These are phyloP conservation scores for Festucalex cinctus DNA, from an alignment of 2,113 vertebrate genomes.

Conservation along the genomic window DNA sequence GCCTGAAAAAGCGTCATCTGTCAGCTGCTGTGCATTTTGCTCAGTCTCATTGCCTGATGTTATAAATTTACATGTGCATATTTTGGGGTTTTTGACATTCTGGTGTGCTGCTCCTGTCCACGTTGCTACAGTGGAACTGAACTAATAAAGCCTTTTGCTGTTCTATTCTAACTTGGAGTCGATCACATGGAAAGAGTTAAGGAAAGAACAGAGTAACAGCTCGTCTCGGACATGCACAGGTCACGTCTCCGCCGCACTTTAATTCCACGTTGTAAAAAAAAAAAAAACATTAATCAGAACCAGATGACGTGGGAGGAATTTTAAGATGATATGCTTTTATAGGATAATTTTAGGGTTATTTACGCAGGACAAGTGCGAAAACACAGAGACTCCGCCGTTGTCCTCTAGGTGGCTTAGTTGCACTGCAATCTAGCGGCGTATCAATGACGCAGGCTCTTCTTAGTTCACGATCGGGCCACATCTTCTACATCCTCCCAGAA, in stretches of 20 bases:
- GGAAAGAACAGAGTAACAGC: constrained; percentile 8
- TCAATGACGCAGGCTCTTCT: constrained; percentile 29
- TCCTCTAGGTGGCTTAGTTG: constrained; percentile 76
- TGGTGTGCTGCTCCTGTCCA: not conserved
- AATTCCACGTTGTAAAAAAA: constrained; percentile 69
- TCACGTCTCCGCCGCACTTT: constrained; percentile 66
- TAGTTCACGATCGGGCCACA: constrained; percentile 52
- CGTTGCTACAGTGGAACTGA: not conserved
- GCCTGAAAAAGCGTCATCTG: not conserved
- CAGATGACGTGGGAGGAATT: constrained; percentile 74
- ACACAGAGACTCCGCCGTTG: constrained; percentile 47
- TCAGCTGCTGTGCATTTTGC: constrained; percentile 1
- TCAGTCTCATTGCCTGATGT: not conserved
- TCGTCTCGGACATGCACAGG: constrained; percentile 52
- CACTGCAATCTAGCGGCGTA: constrained; percentile 46
- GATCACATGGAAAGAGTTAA: constrained; percentile 68
- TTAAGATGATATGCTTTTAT: constrained; percentile 70
- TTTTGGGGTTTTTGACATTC: not conserved
- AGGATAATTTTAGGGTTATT: constrained; percentile 75
- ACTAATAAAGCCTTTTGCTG: not conserved
- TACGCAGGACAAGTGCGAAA: constrained; percentile 70
- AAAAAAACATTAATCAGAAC: constrained; percentile 71
- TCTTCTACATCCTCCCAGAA: constrained; percentile 45
- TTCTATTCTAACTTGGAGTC: not conserved
- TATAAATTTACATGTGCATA: not conserved